Base-by-base conservation (phyloP, 1,140 invertebrate genomes). In the Lucilia cuprina region DNA sequence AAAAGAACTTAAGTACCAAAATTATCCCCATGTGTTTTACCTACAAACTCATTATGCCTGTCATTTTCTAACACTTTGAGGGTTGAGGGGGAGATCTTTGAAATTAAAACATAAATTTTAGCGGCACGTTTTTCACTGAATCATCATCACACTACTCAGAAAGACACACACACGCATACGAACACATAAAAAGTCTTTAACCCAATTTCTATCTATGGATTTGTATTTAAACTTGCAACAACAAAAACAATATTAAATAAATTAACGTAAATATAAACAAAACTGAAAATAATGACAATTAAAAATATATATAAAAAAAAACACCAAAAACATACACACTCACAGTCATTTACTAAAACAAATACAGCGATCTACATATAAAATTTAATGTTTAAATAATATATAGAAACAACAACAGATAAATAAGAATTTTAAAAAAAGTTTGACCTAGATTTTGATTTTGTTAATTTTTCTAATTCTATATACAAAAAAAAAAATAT, bases 391-490 rank as follows among this genome's bases (percentile, higher is more conserved):
- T 70, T 21, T 70, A 70, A 70, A 35, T 35, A 50, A 65, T 70
- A 70, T 30, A 13, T 55, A 82, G 5, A 34, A 65, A 82, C 14
- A 82, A 55, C 34, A 70, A 83, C 19, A 60, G 74, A 21, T 55
- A 65, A 83, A 83, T 19, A 83, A 83, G n/a, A 83, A 65, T 50
- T 47, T 65, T 25, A 70, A 70, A 70, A 70, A 83, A 65, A 47
- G 50, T 83, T 82, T 83, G 82, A 83, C 82, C 82, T 83, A 83
- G 82, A 70, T 83, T 83, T 83, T 34, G 25, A 60, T 70, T 70
- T 70, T 5, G 7, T 70, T 70, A 70, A 70, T 70, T 25, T 9
- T 70, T 70, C 41, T 41, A 41, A 41, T 41, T 41, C 41, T 41
- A 41, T 30, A 30, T n/a, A n/a, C n/a, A n/a, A n/a, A n/a, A n/a